Evolutionary conservation across 2,888 invertebrate genomes (phyloP), one percentile per base, ranked within the genome.

Genomic region (Scaptomyza reducta): DNA sequence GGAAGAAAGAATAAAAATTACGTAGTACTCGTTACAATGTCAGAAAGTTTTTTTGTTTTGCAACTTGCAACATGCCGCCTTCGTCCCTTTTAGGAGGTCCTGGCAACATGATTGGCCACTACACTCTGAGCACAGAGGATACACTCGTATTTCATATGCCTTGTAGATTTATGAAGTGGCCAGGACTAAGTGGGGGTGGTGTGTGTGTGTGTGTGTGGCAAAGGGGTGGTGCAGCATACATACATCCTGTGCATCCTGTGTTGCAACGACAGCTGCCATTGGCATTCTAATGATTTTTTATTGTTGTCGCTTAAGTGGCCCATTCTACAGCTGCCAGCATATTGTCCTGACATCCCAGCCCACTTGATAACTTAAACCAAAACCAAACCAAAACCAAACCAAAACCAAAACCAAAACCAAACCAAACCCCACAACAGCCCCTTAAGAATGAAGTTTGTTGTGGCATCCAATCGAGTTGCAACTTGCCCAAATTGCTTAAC

Each of bases 131-230:
- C 33, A 49, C 75, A 71, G 81, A 81, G 80, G 81, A 84, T 81
- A 79, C 81, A 79, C 81, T 80, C 80, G 79, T 87, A 84, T 81
- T 87, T 87, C 87, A 84, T 84, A 77, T 87, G 84, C 84, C 84
- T 75, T 85, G 59, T 84, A 81, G 84, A 84, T 84, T 84, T 84
- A 84, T 84, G 87, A 87, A 84, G 84, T 84, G 87, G 61, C 70
- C 75, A 55, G 54, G 59, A 63, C 57, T 61, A 65, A 60, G 62
- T 60, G 65, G 58, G 61, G 38, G 25, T 31, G n/a, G 25, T 11
- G 27, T n/a, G n/a, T n/a, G n/a, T n/a, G n/a, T n/a, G n/a, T n/a
- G n/a, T n/a, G n/a, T 22, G 13, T 11, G 16, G 13, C 11, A 27
- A 46, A 10, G 11, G 27, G 25, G 35, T 38, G 7, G 38, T 38